Evolutionary conservation across 2,797 vertebrate species (phyloP).

Genomic region (Vespertilio murinus): DNA sequence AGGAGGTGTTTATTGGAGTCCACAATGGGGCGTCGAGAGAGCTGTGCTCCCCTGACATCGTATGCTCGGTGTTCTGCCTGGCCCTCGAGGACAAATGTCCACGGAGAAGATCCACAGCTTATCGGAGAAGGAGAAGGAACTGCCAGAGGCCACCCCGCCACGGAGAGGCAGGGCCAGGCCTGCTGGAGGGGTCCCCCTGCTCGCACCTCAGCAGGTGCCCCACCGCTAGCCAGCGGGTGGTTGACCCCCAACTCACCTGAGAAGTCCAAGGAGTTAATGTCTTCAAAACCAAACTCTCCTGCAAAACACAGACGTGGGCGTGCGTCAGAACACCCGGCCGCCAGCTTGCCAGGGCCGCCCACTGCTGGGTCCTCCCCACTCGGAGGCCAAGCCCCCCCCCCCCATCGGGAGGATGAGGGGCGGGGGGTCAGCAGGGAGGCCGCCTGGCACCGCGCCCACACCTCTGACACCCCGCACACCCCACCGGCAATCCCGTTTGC

Average conservation of each 20-base stretch:
- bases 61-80: background rate
- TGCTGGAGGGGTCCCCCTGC: background rate
- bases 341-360: rapidly evolving
- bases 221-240: background rate
- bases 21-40: background rate
- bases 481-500: background rate
- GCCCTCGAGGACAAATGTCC: background rate
- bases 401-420: background rate
- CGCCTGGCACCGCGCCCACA: rapidly evolving
- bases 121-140: background rate
- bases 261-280: constrained; percentile 79
- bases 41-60: background rate
- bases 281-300: constrained; percentile 81
- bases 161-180: background rate
- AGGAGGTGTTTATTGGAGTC: background rate
- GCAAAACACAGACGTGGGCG: constrained; percentile 64
- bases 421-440: background rate
- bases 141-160: background rate
- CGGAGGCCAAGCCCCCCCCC: background rate
- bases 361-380: too few relatives aligned
- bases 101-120: background rate
- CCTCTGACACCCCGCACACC: background rate
- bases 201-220: background rate
- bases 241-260: constrained; percentile 72
- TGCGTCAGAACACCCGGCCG: background rate